These are phyloP conservation scores for Scartelaos histophorus DNA, from an alignment of 2,113 vertebrate species.

Conservation along the genomic window DNA sequence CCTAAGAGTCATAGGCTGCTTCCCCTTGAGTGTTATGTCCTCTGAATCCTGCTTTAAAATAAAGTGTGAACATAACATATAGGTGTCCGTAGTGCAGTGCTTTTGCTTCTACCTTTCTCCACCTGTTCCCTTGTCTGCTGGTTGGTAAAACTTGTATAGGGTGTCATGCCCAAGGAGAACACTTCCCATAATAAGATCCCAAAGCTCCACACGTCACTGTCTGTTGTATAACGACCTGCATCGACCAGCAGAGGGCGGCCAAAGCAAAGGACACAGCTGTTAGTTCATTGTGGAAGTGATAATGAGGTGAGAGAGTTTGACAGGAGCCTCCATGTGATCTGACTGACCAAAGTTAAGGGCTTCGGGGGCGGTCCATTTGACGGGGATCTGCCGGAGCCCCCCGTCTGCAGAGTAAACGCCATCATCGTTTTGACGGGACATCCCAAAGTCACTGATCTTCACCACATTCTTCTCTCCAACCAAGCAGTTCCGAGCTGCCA, in stretches of 20 bases:
- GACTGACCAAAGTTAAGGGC: slow-evolving; percentile 90
- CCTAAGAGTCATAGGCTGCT: too few species aligned
- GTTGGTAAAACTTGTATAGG: slow-evolving; percentile 90
- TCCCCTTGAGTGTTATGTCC: background rate
- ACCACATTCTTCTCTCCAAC: slow-evolving; percentile 85
- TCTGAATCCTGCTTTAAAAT: background rate
- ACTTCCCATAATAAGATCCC: slow-evolving; percentile 94
- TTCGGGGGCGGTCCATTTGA: slow-evolving; percentile 97
- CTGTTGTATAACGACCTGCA: slow-evolving; percentile 88
- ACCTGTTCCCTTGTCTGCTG: slow-evolving; percentile 89
- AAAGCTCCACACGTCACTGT: slow-evolving; percentile 96
- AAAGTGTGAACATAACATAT: too few species aligned
- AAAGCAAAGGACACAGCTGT: slow-evolving; percentile 37
- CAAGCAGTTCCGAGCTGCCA: slow-evolving; percentile 95
- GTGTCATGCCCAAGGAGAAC: slow-evolving; percentile 87
- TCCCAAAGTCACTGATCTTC: slow-evolving; percentile 99
- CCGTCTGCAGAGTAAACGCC: slow-evolving; percentile 89
- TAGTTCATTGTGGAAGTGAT: background rate
- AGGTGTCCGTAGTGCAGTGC: background rate
- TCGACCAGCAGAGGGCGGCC: slow-evolving; percentile 67
- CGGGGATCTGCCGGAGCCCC: slow-evolving; percentile 90
- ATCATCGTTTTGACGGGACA: slow-evolving; percentile 92
- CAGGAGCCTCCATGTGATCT: slow-evolving; percentile 7
- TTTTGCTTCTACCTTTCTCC: slow-evolving; percentile 80
- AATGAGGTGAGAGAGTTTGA: background rate